Base-by-base conservation (phyloP, 53 echinoderm and acorn worm species). In the Astropecten irregularis region DNA sequence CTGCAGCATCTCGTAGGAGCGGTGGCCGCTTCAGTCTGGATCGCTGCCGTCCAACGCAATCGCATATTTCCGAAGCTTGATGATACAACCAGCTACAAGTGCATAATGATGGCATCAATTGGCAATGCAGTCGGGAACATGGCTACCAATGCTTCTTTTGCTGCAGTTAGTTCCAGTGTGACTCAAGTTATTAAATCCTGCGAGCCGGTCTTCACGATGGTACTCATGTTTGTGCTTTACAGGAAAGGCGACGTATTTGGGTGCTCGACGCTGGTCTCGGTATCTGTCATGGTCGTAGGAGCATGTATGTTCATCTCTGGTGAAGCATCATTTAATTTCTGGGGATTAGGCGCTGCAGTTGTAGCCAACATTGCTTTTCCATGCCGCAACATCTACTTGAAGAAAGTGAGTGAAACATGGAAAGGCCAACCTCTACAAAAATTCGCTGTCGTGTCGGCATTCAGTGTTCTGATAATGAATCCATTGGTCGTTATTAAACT, bases 361-460 rank as follows among this genome's bases (percentile, higher is more conserved):
- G 42, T 71, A 40, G 40, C 71, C 21, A 51, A 50, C 48, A 33
- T 71, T 8, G 71, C 71, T 50, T 71, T 71, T 32, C 71, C 71
- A 26, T 9, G 49, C 9, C 71, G 71, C 50, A 71, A 71, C 71
- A 71, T 71, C 49, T 71, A 71, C 51, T 35, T 71, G 52, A 71
- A 71, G 34, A 71, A 71, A 19, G 20, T 19, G 19, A n/a, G n/a
- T n/a, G 32, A 33, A 9, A 26, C 26, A 10, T 32, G 9, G 14
- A 2, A 4, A 32, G 18, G 16, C 7, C 50, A 50, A 16, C 71
- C 71, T 34, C 49, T 71, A 19, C 71, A 71, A 19, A 49, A 51
- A 47, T 33, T 71, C 27, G 71, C 71, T 13, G 30, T 9, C 0
- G 42, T 51, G 21, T 71, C 71, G 3, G 27, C 26, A 7, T 50